Evolutionary conservation across 2,888 invertebrate genomes (phyloP), one percentile per base, ranked within the genome.

Genomic region (Phoenoteleia sp.): DNA sequence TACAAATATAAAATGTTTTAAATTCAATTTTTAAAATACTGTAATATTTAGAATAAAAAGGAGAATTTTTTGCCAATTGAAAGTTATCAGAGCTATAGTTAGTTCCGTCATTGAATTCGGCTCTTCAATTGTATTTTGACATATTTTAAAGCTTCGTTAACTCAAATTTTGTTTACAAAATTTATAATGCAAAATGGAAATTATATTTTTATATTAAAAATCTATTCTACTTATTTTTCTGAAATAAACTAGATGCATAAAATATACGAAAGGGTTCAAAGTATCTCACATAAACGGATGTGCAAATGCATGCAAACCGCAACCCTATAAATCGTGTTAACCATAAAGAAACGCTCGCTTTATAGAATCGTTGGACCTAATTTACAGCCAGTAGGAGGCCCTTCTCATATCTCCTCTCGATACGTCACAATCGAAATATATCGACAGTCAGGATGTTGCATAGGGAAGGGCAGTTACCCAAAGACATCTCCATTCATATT

Each of bases 341-440:
- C 27, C 29, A 42, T 45, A 33, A 47, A 54, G 23, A 54, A 81
- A 85, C 76, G 60, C 72, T 81, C 74, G 86, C 86, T 86, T 89
- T 88, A 87, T 86, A 86, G 87, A 89, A 90, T 90, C 87, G 77
- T 87, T 72, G 87, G 79, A 84, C 84, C 87, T 88, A 89, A 91
- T 90, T 90, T 90, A 90, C 86, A 85, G 80, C 83, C 87, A 75
- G 87, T 85, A 87, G 88, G 87, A 87, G 86, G 87, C 83, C 74
- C 58, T 84, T 80, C 58, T 86, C 39, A 58, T 39, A 66, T 72
- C 62, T 74, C n/a, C 36, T 77, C 49, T 80, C 72, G 72, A 77
- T 84, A 75, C 54, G 81, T 77, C 71, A 87, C 84, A 82, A 86
- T 86, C 64, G 84, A 81, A 81, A 86, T 76, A 66, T 76, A 69